Percentiles rank a stretch among this genome's conserved stretches.
These are phyloP conservation scores for Campoletis raptor DNA, from an alignment of 2,888 invertebrate species.

Conservation along the genomic window DNA sequence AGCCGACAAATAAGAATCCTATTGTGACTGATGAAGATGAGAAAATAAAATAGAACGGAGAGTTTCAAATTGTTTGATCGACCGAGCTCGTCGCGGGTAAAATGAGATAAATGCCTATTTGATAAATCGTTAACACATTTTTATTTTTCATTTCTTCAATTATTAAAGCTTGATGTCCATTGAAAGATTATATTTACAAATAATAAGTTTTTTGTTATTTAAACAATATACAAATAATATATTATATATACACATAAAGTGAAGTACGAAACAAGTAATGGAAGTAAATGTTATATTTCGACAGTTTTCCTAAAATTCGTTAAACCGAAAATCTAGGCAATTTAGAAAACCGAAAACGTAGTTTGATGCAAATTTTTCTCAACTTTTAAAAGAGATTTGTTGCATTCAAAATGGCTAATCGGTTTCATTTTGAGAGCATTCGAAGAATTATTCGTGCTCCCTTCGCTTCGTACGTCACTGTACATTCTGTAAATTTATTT, in stretches of 20 bases:
- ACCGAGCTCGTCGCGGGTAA: constrained; percentile 1
- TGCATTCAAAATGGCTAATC: too few relatives aligned
- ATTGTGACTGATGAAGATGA: not conserved
- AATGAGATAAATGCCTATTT: constrained; percentile 9
- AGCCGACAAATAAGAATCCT: constrained; percentile 16
- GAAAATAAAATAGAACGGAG: not conserved
- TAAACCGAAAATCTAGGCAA: not conserved
- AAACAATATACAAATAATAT: constrained; percentile 6
- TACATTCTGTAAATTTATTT: not conserved
- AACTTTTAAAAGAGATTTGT: too few relatives aligned
- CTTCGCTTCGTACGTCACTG: not conserved
- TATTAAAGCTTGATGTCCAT: constrained; percentile 21
- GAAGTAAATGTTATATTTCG: not conserved
- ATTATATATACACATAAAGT: constrained; percentile 12
- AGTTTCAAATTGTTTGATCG: constrained; percentile 8
- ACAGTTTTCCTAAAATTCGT: not conserved
- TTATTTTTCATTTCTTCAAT: not conserved
- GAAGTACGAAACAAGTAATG: not conserved
- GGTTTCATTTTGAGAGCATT: too few relatives aligned
- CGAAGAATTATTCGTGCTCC: too few relatives aligned
- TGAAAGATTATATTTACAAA: constrained; percentile 52
- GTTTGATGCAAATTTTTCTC: too few relatives aligned
- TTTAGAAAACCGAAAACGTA: not conserved
- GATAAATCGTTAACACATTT: not conserved
- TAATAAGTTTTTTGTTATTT: constrained; percentile 6